Evolutionary conservation across 2,113 vertebrate species (phyloP).

Genomic region (Pseudorasbora parva): DNA sequence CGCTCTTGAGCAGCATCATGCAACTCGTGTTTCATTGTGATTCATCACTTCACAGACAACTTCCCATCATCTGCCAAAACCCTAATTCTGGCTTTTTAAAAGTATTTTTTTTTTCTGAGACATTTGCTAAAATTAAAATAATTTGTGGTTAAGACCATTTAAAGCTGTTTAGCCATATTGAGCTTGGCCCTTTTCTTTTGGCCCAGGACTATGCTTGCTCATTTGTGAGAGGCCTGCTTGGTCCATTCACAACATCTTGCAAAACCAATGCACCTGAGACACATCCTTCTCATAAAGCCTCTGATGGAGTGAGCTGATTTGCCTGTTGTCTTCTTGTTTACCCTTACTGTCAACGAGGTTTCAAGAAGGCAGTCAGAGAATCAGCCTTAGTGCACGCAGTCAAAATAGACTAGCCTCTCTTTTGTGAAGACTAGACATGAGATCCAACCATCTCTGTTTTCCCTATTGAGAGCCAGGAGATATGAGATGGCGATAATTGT

Average conservation of each 20-base stretch:
- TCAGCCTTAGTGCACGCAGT: slow-evolving; percentile 52
- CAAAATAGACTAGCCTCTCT: slow-evolving; percentile 65
- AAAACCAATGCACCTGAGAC: background rate
- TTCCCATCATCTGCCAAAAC: too few relatives aligned
- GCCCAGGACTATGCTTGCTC: too few relatives aligned
- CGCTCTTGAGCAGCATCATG: too few relatives aligned
- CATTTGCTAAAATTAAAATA: too few relatives aligned
- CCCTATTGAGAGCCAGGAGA: slow-evolving; percentile 59
- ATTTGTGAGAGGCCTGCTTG: background rate
- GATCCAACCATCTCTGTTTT: slow-evolving; percentile 55
- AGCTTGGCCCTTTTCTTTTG: too few relatives aligned
- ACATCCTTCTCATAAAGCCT: slow-evolving; percentile 42
- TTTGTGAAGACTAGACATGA: slow-evolving; percentile 72
- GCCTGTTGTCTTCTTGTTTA: slow-evolving; percentile 61
- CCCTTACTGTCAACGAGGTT: slow-evolving; percentile 53
- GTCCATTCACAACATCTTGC: slow-evolving; percentile 18
- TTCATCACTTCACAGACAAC: too few relatives aligned
- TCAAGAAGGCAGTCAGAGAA: slow-evolving; percentile 42
- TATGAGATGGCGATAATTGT: slow-evolving; percentile 57
- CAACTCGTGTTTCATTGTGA: too few relatives aligned
- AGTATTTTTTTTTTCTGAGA: too few relatives aligned
- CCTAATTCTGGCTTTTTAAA: too few relatives aligned
- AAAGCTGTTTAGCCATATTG: too few relatives aligned
- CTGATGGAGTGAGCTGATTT: slow-evolving; percentile 65
- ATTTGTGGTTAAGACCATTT: too few relatives aligned